phyloP scores from a whole-genome alignment of 1,140 invertebrate genomes.

The Trichonephila inaurata region DNA sequence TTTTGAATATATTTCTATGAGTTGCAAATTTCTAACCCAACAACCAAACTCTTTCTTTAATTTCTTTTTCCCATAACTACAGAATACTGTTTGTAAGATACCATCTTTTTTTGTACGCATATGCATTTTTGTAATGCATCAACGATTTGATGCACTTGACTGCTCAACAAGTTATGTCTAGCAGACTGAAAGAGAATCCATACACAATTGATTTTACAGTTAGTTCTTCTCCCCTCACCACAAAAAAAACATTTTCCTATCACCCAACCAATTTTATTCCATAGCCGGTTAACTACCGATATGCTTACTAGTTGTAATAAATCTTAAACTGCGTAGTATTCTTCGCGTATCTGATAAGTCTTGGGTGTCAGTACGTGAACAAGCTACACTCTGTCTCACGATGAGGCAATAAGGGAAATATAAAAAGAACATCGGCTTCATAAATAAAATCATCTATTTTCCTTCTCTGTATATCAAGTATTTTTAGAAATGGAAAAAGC shows the following conservation, averaged over 20 bases:
- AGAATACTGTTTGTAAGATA: too few species aligned
- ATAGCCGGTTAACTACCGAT: not conserved
- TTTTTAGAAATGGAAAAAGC: not conserved
- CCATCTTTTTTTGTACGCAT: too few species aligned
- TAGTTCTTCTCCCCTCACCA: not conserved
- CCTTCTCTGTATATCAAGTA: not conserved
- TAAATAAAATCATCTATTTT: not conserved
- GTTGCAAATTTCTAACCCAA: too few species aligned
- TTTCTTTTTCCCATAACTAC: too few species aligned
- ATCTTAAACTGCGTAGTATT: not conserved
- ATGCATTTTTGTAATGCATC: not conserved
- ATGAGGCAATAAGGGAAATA: not conserved
- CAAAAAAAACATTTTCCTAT: not conserved
- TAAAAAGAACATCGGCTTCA: not conserved
- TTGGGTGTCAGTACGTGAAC: not conserved
- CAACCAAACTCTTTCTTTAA: too few species aligned
- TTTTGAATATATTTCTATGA: too few species aligned
- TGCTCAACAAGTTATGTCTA: not conserved
- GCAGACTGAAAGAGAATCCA: not conserved
- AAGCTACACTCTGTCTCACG: not conserved
- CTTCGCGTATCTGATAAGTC: not conserved
- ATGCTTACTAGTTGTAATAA: not conserved
- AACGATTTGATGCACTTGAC: not conserved
- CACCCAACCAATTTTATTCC: not conserved
- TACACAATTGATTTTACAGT: conserved; percentile 13